Evolutionary conservation across 1,140 invertebrate species (phyloP), one percentile per base, ranked within the genome.

Genomic region (Lordiphosa collinella): DNA sequence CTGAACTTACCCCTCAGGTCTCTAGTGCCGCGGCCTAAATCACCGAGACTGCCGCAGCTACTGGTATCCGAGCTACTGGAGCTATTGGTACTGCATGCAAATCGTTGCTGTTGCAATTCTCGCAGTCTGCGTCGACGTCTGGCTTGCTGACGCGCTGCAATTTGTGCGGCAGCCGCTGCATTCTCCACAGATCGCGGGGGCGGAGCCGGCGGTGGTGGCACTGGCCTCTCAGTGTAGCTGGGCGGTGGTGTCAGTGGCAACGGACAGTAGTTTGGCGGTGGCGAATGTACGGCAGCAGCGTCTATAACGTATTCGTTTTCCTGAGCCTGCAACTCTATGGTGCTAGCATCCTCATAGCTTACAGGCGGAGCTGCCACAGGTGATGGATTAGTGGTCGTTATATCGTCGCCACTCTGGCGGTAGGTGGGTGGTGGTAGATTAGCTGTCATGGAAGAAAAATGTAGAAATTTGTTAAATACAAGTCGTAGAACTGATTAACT

Each of bases 191-290:
- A 14, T 49, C 41, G 37, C 38, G 35, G 60, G 13, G 25, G 51
- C 2, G 18, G 44, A 11, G 36, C 36, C 12, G 43, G 29, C 36
- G 29, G 3, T 22, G n/a, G 43, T 12, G 47, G n/a, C 3, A 29
- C 38, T n/a, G 48, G 56, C 14, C 67, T 44, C 47, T 78, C 74
- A 5, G 86, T 76, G 29, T 88, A 88, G 13, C 78, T 69, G 34
- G 86, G 86, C 10, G 86, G 86, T 7, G 86, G 86, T 6, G 86
- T 88, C 31, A 75, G 31, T 5, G 86, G 86, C 54, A 73, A 40
- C 0, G 65, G 63, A 12, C 62, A 61, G 35, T 82, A 82, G 14
- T 75, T 43, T 4, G 86, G 79, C 4, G 85, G 85, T 38, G 76
- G 85, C 4, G 80, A 57, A 10, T 53, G 51, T 38, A 50, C 0